Evolutionary conservation across 2,113 vertebrate genomes (phyloP).

Genomic region (Lophura nycthemera): DNA sequence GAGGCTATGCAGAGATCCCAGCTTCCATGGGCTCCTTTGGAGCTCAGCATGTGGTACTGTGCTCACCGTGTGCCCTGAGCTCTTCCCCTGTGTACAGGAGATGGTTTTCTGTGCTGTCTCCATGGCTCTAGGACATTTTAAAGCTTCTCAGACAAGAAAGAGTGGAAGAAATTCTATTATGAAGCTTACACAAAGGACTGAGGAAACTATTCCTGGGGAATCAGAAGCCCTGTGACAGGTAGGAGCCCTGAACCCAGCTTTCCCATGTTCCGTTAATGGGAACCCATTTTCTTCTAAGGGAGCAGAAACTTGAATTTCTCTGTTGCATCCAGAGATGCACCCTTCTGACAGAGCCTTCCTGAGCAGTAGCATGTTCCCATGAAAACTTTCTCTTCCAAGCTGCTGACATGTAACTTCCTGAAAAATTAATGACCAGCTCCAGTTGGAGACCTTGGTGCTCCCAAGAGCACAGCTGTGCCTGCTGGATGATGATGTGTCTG

Average conservation of each 20-base stretch:
- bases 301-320: background rate
- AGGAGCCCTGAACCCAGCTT: background rate
- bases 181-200: background rate
- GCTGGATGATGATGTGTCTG: background rate
- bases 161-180: background rate
- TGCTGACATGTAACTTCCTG: background rate
- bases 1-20: background rate
- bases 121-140: background rate
- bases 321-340: background rate
- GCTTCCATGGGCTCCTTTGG: background rate
- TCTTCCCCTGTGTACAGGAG: background rate
- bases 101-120: background rate
- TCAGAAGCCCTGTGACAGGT: background rate
- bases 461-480: background rate
- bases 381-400: background rate
- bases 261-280: background rate
- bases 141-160: background rate
- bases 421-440: constrained; percentile 42
- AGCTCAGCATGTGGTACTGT: background rate
- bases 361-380: background rate
- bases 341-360: background rate
- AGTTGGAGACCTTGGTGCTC: background rate
- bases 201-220: background rate
- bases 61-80: background rate
- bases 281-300: background rate